These are phyloP conservation scores for Corydoras sp. DNA, from an alignment of 2,113 vertebrate species.

Conservation along the genomic window DNA sequence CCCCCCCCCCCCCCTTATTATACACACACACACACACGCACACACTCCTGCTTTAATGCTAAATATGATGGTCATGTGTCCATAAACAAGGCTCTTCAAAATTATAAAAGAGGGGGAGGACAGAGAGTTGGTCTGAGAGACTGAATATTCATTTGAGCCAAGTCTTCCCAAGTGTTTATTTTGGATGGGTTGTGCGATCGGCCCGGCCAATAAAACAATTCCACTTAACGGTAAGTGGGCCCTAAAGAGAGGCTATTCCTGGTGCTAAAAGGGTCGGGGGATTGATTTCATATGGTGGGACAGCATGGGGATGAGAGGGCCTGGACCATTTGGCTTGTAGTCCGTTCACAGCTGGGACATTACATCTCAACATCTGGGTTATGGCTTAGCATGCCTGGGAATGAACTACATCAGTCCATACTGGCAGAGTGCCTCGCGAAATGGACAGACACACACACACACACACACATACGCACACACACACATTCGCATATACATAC, in stretches of 20 bases:
- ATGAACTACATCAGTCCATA: constrained; percentile 90
- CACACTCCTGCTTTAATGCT: constrained; percentile 82
- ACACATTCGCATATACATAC: constrained; percentile 36
- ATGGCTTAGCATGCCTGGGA: constrained; percentile 96
- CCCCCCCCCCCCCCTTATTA: constrained; percentile 59
- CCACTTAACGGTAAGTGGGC: constrained; percentile 94
- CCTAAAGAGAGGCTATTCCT: constrained; percentile 93
- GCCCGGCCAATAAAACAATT: constrained; percentile 95
- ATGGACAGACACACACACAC: constrained; percentile 46
- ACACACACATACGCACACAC: constrained; percentile 43
- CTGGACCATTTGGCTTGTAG: constrained; percentile 83
- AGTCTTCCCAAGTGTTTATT: constrained; percentile 93
- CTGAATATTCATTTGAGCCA: constrained; percentile 65
- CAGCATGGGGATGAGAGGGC: constrained; percentile 88
- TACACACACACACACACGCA: constrained; percentile 55
- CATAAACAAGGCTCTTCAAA: constrained; percentile 82
- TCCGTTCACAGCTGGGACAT: constrained; percentile 91
- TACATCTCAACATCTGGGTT: constrained; percentile 98
- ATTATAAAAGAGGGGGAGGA: constrained; percentile 10
- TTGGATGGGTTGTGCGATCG: constrained; percentile 96
- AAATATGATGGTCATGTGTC: constrained; percentile 80
- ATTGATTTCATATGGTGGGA: constrained; percentile 98
- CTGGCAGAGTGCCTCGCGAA: constrained; percentile 59
- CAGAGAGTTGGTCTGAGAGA: constrained; percentile 60
- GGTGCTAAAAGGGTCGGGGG: constrained; percentile 89